Percentiles rank a stretch among this genome's conserved stretches.
Conservation (phyloP, 2,113 vertebrate genomes). For the Seriola dumerili region DNA sequence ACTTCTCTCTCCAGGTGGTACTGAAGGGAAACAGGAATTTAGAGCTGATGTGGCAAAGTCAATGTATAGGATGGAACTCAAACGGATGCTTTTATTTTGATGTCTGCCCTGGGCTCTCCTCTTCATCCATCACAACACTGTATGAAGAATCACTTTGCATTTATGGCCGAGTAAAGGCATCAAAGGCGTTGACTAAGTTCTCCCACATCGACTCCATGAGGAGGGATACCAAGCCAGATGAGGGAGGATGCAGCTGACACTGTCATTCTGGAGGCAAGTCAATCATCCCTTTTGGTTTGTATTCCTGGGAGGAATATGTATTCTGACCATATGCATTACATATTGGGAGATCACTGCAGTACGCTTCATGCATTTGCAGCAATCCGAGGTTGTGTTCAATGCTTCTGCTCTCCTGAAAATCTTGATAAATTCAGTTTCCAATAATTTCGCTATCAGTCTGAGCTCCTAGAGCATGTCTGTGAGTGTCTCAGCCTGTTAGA, state of each 20-base stretch:
- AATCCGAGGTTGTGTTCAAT: conserved; percentile 41
- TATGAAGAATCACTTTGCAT: conserved; percentile 62
- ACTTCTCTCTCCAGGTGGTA: conserved; percentile 43
- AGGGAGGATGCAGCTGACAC: conserved; percentile 62
- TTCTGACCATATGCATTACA: conserved; percentile 59
- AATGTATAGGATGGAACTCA: conserved; percentile 6
- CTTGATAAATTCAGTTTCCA: conserved; percentile 54
- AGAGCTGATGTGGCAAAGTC: conserved; percentile 39
- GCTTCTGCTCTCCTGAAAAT: conserved; percentile 36
- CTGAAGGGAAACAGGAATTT: conserved; percentile 29
- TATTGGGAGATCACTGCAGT: conserved; percentile 54
- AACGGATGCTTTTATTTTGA: conserved; percentile 42
- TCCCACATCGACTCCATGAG: conserved; percentile 28
- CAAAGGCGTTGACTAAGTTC: conserved; percentile 60
- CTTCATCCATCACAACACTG: conserved; percentile 52
- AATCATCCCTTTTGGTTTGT: conserved; percentile 19
- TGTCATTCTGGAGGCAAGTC: conserved; percentile 52
- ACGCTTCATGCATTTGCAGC: conserved; percentile 9
- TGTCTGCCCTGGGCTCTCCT: conserved; percentile 46
- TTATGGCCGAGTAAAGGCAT: conserved; percentile 51
- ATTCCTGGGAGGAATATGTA: conserved; percentile 41
- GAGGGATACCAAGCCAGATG: conserved; percentile 42
- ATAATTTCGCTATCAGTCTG: conserved; percentile 65
- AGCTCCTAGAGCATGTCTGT: conserved; percentile 36
- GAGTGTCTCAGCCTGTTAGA: conserved; percentile 34